Conservation (phyloP, 2,113 vertebrate species). For the Mormoops blainvillei region DNA sequence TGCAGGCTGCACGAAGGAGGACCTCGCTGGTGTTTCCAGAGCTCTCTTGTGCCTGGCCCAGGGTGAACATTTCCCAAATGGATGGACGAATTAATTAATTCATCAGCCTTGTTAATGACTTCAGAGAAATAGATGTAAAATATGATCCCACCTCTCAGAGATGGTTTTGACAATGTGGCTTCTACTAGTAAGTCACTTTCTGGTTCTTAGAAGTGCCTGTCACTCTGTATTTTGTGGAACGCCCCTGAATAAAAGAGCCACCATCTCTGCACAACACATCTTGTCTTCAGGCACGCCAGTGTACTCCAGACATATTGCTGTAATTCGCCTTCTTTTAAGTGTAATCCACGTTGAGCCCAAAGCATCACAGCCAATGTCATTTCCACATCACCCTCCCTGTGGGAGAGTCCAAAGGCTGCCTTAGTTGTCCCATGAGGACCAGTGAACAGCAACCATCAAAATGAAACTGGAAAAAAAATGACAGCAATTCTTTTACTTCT, state of each 20-base stretch:
- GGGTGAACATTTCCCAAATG: not conserved
- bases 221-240: not conserved
- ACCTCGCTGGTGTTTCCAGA: not conserved
- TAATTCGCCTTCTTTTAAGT: not conserved
- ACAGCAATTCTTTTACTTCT: not conserved
- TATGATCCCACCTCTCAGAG: not conserved
- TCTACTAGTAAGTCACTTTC: not conserved
- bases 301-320: not conserved
- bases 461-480: not conserved
- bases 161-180: not conserved
- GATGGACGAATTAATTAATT: not conserved
- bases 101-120: not conserved
- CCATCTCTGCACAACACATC: not conserved
- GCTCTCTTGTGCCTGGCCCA: not conserved
- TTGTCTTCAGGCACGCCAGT: not conserved
- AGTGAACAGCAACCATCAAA: not conserved
- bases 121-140: not conserved
- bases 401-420: not conserved
- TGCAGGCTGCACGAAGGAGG: too few relatives aligned
- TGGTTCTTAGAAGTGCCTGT: not conserved
- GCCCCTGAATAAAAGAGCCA: not conserved
- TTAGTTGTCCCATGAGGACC: not conserved
- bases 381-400: not conserved
- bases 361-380: too few relatives aligned
- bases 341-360: not conserved